Evolutionary conservation across 2,113 vertebrate genomes (phyloP).

Genomic region (Struthidea cinerea): DNA sequence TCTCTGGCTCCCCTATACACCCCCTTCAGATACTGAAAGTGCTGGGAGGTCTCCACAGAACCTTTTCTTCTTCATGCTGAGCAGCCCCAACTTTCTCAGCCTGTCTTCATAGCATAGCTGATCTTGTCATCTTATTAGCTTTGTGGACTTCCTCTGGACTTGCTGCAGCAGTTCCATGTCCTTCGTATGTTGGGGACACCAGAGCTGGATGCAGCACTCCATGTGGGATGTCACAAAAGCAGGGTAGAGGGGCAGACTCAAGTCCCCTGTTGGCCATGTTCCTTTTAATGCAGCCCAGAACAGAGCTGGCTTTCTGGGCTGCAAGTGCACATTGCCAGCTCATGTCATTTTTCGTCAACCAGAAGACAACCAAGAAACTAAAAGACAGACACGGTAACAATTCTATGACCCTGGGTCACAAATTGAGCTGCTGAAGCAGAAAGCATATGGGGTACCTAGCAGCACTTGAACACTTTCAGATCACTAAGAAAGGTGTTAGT

Average conservation of each 20-base stretch:
- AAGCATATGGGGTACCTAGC: neutral
- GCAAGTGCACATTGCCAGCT: neutral
- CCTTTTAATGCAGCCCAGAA: neutral
- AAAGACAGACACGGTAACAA: neutral
- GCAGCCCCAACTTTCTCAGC: neutral
- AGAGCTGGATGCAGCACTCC: neutral
- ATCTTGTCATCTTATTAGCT: neutral
- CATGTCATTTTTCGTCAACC: fast-evolving
- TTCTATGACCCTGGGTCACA: neutral
- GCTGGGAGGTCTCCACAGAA: neutral
- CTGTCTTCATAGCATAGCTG: neutral
- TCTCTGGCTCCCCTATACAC: neutral
- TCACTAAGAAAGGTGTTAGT: neutral
- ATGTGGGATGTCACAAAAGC: neutral
- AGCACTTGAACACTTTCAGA: neutral
- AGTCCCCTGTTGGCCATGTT: neutral
- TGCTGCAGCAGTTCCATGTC: neutral
- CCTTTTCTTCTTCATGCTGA: neutral
- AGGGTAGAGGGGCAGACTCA: neutral
- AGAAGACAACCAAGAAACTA: neutral
- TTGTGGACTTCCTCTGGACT: neutral
- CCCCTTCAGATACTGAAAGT: neutral
- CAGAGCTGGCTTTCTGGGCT: neutral
- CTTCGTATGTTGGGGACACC: neutral
- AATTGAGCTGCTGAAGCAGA: neutral